phyloP scores from a whole-genome alignment of 2,113 vertebrate genomes.

The Mungos mungo region DNA sequence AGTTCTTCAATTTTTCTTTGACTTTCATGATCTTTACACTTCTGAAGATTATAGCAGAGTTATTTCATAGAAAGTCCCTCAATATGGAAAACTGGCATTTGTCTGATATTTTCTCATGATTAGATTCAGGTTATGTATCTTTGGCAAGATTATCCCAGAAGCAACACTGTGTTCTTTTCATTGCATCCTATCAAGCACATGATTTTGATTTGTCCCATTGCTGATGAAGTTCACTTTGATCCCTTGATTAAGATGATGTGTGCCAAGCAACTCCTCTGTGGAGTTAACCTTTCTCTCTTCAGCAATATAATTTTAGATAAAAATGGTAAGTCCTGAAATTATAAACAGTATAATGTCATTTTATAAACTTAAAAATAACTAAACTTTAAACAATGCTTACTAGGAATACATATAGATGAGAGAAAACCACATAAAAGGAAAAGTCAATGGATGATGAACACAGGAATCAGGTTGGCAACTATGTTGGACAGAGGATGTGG shows the following conservation, averaged over 20 bases:
- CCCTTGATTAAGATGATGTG: conserved; percentile 14
- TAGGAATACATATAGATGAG: neutral
- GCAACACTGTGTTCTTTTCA: conserved; percentile 1
- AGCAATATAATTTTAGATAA: conserved; percentile 38
- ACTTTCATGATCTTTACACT: conserved; percentile 38
- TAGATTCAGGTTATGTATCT: conserved; percentile 5
- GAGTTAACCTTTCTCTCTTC: conserved; percentile 6
- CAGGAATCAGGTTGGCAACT: neutral
- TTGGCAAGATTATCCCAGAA: conserved; percentile 39
- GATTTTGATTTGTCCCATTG: conserved; percentile 49
- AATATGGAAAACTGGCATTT: neutral
- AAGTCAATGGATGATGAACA: neutral
- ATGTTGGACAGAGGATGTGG: neutral
- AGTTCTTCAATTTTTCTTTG: conserved; percentile 45
- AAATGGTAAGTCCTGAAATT: conserved; percentile 32
- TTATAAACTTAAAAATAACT: conserved; percentile 40
- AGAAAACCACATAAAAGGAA: neutral
- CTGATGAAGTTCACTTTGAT: conserved; percentile 58
- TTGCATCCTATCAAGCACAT: neutral
- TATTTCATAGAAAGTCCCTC: neutral
- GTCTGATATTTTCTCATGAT: conserved; percentile 40
- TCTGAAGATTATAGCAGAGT: neutral
- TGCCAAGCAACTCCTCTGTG: neutral
- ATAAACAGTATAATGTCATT: neutral
- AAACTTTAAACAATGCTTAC: neutral